These are phyloP conservation scores for Cirrhinus molitorella DNA, from an alignment of 2,797 vertebrate genomes.

Conservation along the genomic window DNA sequence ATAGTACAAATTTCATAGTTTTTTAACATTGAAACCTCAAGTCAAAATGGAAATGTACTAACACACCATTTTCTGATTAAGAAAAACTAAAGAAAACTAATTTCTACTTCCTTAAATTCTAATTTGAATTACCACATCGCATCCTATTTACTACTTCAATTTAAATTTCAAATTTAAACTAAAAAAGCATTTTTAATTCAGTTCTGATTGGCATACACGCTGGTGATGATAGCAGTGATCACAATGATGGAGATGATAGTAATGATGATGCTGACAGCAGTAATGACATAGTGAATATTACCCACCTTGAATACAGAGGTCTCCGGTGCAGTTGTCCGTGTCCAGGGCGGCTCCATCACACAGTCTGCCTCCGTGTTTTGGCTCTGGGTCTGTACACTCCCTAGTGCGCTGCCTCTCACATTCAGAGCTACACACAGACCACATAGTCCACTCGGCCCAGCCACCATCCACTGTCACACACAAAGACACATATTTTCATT, in stretches of 20 bases:
- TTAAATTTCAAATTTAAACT: not conserved
- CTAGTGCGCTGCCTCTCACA: conserved; percentile 88
- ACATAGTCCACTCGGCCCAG: conserved; percentile 88
- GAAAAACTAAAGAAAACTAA: no score
- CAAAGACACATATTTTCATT: conserved; percentile 9
- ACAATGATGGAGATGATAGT: no score
- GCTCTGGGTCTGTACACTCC: conserved; percentile 87
- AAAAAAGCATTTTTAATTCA: not conserved
- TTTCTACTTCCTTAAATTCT: not conserved
- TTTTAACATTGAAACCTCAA: no score
- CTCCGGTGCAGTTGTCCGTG: conserved; percentile 94
- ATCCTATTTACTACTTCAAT: not conserved
- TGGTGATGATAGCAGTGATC: not conserved
- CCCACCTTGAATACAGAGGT: conserved; percentile 92
- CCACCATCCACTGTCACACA: conserved; percentile 76
- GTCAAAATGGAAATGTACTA: no score
- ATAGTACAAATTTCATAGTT: no score
- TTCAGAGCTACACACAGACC: conserved; percentile 87
- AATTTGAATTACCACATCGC: not conserved
- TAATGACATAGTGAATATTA: conserved; percentile 35
- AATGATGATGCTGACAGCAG: not conserved
- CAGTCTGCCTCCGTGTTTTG: conserved; percentile 88
- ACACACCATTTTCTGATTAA: no score
- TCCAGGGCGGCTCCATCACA: conserved; percentile 90
- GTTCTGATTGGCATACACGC: not conserved